Percentiles rank a stretch among this genome's conserved stretches.
These are phyloP conservation scores for Chalcosyrphus nemorum DNA, from an alignment of 2,888 invertebrate species.

Conservation along the genomic window DNA sequence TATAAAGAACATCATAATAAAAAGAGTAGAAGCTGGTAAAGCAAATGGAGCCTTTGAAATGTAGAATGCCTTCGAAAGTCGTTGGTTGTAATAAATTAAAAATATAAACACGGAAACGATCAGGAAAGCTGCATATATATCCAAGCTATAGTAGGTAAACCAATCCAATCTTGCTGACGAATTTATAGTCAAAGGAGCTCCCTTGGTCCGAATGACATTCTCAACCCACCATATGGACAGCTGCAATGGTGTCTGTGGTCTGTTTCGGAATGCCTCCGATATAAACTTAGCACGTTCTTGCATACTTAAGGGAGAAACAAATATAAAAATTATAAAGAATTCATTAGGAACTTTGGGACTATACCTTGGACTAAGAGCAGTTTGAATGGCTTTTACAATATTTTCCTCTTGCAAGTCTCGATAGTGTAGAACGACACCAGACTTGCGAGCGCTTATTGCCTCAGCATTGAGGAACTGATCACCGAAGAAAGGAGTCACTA, in stretches of 20 bases:
- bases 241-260: slow-evolving; percentile 83
- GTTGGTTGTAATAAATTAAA: neutral
- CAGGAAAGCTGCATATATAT: slow-evolving; percentile 27
- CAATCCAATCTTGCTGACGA: slow-evolving; percentile 38
- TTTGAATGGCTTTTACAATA: slow-evolving; percentile 82
- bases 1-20: neutral
- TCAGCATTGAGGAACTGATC: slow-evolving; percentile 85
- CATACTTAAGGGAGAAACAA: slow-evolving; percentile 5
- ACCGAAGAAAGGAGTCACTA: slow-evolving; percentile 86
- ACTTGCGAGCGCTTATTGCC: slow-evolving; percentile 82
- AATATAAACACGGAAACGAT: neutral
- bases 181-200: slow-evolving; percentile 81
- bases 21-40: neutral
- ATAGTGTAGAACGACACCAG: slow-evolving; percentile 83
- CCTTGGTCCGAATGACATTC: slow-evolving; percentile 83
- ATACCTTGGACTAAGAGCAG: slow-evolving; percentile 77
- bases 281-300: slow-evolving; percentile 79
- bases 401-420: slow-evolving; percentile 82
- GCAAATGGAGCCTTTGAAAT: neutral
- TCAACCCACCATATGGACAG: slow-evolving; percentile 85
- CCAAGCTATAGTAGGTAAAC: slow-evolving; percentile 52
- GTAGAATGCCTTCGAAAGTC: neutral
- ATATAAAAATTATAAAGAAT: neutral
- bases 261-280: slow-evolving; percentile 82
- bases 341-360: neutral